phyloP scores from a whole-genome alignment of 2,113 vertebrate genomes.

The Talpa occidentalis region DNA sequence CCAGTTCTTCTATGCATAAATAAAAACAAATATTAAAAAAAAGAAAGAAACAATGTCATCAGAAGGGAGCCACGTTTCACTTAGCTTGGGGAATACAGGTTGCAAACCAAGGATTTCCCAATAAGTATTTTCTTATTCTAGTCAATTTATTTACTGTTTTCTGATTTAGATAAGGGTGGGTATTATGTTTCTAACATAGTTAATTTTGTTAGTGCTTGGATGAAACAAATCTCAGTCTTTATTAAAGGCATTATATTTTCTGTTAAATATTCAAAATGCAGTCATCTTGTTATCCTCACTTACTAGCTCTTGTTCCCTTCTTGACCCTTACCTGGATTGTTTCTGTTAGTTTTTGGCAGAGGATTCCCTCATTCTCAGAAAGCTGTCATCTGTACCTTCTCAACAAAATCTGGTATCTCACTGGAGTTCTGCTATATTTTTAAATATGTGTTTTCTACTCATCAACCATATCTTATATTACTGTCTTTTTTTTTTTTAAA shows the following conservation, averaged over 20 bases:
- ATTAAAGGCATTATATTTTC: neutral
- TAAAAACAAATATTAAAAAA: too few relatives aligned
- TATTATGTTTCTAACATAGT: neutral
- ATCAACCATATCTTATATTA: neutral
- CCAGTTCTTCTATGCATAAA: too few relatives aligned
- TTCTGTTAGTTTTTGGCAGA: neutral
- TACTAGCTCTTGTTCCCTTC: neutral
- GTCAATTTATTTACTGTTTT: neutral
- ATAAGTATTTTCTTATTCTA: neutral
- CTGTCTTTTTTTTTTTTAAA: conserved; percentile 32
- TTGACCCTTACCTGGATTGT: neutral
- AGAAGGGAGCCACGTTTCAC: neutral
- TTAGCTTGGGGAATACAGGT: neutral
- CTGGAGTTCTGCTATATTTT: neutral
- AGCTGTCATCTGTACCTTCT: neutral
- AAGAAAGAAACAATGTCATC: neutral
- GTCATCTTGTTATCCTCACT: neutral
- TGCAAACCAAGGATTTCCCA: neutral
- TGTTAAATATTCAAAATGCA: conserved; percentile 1
- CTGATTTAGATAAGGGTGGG: neutral
- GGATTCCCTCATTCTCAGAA: neutral
- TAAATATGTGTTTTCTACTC: neutral
- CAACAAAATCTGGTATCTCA: neutral
- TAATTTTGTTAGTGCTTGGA: neutral
- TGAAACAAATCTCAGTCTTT: neutral